These are phyloP conservation scores for Exaiptasia diaphana DNA, from an alignment of 64 coral and sea anemone genomes.

Conservation along the genomic window DNA sequence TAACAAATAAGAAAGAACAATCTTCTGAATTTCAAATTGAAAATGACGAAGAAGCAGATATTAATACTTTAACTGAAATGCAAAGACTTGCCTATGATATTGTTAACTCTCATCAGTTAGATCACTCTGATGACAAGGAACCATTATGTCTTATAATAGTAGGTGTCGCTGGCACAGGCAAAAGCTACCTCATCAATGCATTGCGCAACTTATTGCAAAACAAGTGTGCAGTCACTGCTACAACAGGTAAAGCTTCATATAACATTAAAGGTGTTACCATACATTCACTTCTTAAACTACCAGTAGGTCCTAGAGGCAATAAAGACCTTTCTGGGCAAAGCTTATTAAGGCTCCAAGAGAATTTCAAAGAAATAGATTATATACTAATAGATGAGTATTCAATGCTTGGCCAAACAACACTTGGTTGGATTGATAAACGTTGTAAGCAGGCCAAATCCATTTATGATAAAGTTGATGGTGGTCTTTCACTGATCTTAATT, in stretches of 20 bases:
- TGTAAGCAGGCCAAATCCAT: slow-evolving; percentile 51
- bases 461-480: slow-evolving; percentile 48
- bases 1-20: slow-evolving; percentile 8
- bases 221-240: slow-evolving; percentile 29
- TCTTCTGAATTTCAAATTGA: background rate
- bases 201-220: slow-evolving; percentile 22
- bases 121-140: slow-evolving; percentile 40
- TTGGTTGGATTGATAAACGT: slow-evolving; percentile 48
- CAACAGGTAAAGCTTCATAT: slow-evolving; percentile 41
- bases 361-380: background rate
- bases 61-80: slow-evolving; percentile 32
- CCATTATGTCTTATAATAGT: slow-evolving; percentile 10
- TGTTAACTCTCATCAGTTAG: slow-evolving; percentile 28
- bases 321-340: slow-evolving; percentile 22
- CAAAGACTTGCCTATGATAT: slow-evolving; percentile 38
- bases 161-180: slow-evolving; percentile 23
- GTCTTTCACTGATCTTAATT: slow-evolving; percentile 40
- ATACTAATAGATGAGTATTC: slow-evolving; percentile 39
- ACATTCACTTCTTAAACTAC: slow-evolving; percentile 65
- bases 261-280: slow-evolving; percentile 60
- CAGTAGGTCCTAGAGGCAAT: slow-evolving; percentile 65
- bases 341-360: slow-evolving; percentile 4
- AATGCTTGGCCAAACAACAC: slow-evolving; percentile 20
- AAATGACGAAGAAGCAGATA: slow-evolving; percentile 41
- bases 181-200: slow-evolving; percentile 41